Evolutionary conservation across 1,140 invertebrate species (phyloP).

Genomic region (Dreissena rostriformis): DNA sequence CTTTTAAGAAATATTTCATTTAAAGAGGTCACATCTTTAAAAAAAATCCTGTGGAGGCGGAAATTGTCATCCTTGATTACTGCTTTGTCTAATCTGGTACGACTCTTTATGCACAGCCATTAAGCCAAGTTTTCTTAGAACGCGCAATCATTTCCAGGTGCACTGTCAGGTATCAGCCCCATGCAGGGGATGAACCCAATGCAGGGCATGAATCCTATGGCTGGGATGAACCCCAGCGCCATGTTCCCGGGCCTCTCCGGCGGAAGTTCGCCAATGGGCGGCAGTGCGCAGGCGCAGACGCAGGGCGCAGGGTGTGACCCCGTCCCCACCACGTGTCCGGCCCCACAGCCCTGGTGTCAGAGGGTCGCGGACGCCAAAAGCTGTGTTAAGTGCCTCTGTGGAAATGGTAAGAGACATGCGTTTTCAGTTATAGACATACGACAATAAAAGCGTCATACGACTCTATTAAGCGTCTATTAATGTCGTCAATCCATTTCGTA

Average conservation of each 20-base stretch:
- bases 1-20: no score
- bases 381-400: slow-evolving; percentile 25
- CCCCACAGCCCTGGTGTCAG: slow-evolving; percentile 37
- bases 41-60: no score
- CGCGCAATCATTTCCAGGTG: no score
- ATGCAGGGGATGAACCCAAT: slow-evolving; percentile 32
- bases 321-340: slow-evolving; percentile 32
- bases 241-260: slow-evolving; percentile 31
- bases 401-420: neutral
- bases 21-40: no score
- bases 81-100: no score
- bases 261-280: slow-evolving; percentile 16
- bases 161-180: slow-evolving; percentile 1
- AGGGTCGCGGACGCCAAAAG: slow-evolving; percentile 12
- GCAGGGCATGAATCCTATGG: neutral
- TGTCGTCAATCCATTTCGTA: no score
- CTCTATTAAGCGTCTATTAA: no score
- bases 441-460: no score
- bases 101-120: no score
- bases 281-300: neutral
- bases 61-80: no score
- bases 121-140: no score
- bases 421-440: no score
- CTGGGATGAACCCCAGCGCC: neutral
- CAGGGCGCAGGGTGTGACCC: slow-evolving; percentile 1